phyloP scores from a whole-genome alignment of 2,797 vertebrate genomes.

The Huso huso region DNA sequence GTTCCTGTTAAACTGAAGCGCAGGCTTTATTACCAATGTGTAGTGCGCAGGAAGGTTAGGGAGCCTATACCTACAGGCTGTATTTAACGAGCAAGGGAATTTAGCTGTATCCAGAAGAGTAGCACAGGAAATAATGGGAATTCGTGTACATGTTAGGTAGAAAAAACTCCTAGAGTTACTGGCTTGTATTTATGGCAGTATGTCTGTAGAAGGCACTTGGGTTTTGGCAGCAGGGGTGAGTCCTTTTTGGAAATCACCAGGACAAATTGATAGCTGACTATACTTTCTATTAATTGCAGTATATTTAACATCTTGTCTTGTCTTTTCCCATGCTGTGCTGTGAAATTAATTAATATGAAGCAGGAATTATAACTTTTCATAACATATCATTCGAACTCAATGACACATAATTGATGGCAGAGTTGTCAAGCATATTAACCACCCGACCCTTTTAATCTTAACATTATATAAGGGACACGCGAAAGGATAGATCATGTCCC shows the following conservation, averaged over 20 bases:
- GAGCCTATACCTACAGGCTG: too few species aligned
- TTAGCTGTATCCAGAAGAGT: too few species aligned
- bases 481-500: slow-evolving; percentile 43
- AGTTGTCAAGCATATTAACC: slow-evolving; percentile 47
- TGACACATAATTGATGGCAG: slow-evolving; percentile 36
- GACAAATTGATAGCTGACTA: too few species aligned
- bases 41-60: too few species aligned
- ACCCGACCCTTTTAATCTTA: slow-evolving; percentile 37
- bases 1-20: slow-evolving; percentile 34
- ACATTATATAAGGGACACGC: slow-evolving; percentile 38
- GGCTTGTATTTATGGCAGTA: too few species aligned
- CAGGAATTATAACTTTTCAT: slow-evolving; percentile 37
- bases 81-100: too few species aligned
- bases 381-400: slow-evolving; percentile 42
- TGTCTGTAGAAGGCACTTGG: too few species aligned
- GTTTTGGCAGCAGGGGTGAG: not conserved
- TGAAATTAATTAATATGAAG: slow-evolving; percentile 32
- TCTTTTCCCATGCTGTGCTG: too few species aligned
- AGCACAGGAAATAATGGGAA: too few species aligned
- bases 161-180: too few species aligned
- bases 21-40: slow-evolving; percentile 28
- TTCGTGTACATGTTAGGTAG: too few species aligned
- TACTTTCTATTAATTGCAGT: slow-evolving; percentile 19
- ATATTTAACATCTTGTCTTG: not conserved
- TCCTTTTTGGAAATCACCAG: not conserved